phyloP scores from a whole-genome alignment of 1,140 invertebrate species.

The Bombus fervidus region DNA sequence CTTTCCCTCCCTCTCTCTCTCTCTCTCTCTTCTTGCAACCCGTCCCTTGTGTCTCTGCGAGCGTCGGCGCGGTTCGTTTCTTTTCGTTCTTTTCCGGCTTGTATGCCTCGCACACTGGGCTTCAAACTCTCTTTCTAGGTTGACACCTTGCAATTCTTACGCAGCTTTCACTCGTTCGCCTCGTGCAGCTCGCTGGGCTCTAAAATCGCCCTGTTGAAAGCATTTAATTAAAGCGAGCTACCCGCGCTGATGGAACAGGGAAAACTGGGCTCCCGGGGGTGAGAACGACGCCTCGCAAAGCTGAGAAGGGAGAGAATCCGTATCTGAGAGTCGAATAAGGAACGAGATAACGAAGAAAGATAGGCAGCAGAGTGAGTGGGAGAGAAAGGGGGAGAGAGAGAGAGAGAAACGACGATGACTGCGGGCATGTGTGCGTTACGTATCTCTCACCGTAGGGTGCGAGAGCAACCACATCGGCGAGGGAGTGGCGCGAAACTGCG shows the following conservation, averaged over 20 bases:
- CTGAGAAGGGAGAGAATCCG: not conserved
- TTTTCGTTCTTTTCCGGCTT: constrained; percentile 8
- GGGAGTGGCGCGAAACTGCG: constrained; percentile 35
- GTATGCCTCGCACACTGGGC: constrained; percentile 25
- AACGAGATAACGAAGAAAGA: not conserved
- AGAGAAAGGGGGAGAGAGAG: too few species aligned
- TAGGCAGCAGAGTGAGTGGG: not conserved
- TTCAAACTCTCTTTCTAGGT: constrained; percentile 61
- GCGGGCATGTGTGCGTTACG: not conserved
- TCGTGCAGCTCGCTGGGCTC: constrained; percentile 36
- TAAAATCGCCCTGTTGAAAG: constrained; percentile 59
- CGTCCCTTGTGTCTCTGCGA: constrained; percentile 7
- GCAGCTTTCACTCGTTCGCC: constrained; percentile 40
- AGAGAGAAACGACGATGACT: not conserved
- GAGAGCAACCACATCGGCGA: not conserved
- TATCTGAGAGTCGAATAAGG: not conserved
- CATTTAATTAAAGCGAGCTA: constrained; percentile 60
- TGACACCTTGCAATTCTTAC: constrained; percentile 62
- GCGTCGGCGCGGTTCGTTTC: constrained; percentile 28
- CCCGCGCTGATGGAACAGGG: constrained; percentile 49
- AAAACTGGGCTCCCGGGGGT: constrained; percentile 32
- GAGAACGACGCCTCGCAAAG: constrained; percentile 3
- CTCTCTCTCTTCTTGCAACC: not conserved
- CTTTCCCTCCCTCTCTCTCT: not conserved
- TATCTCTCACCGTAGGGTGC: not conserved